A percentile compares a stretch with the other conserved stretches of the same genome.
These are phyloP conservation scores for Syritta pipiens DNA, from an alignment of 2,888 invertebrate genomes.

Conservation along the genomic window DNA sequence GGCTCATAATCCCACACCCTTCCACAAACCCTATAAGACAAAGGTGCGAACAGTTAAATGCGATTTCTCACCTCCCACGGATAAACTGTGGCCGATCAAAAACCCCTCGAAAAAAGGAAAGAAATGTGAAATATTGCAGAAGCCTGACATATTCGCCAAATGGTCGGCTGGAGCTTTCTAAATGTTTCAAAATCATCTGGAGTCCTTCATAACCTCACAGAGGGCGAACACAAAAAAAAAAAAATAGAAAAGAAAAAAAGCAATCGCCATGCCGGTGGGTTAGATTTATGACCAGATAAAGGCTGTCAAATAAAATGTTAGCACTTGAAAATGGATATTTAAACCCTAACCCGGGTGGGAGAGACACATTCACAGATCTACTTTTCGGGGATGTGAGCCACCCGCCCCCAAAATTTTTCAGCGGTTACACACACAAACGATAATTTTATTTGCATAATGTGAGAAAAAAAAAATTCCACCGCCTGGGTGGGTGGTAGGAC, in stretches of 20 bases:
- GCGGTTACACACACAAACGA: constrained; percentile 45
- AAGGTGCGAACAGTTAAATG: constrained; percentile 25
- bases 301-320: constrained; percentile 69
- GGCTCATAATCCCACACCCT: too few relatives aligned
- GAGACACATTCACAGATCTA: too few relatives aligned
- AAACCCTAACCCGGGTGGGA: constrained; percentile 68
- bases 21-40: too few relatives aligned
- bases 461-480: constrained; percentile 63
- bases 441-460: constrained; percentile 69
- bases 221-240: neutral
- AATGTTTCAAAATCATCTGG: constrained; percentile 48
- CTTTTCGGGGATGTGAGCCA: constrained; percentile 22
- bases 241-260: neutral
- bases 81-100: constrained; percentile 5
- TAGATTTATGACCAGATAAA: constrained; percentile 68
- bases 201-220: constrained; percentile 20
- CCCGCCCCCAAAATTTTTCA: constrained; percentile 10
- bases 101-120: constrained; percentile 6
- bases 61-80: constrained; percentile 35
- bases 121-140: constrained; percentile 35
- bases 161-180: constrained; percentile 39
- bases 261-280: constrained; percentile 22
- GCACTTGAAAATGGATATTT: constrained; percentile 69
- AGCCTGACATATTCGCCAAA: constrained; percentile 37
- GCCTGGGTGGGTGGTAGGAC: constrained; percentile 33